A percentile compares a stretch with the other conserved stretches of the same genome.
These are phyloP conservation scores for Ivindomyrus marchei DNA, from an alignment of 2,113 vertebrate species.

Conservation along the genomic window DNA sequence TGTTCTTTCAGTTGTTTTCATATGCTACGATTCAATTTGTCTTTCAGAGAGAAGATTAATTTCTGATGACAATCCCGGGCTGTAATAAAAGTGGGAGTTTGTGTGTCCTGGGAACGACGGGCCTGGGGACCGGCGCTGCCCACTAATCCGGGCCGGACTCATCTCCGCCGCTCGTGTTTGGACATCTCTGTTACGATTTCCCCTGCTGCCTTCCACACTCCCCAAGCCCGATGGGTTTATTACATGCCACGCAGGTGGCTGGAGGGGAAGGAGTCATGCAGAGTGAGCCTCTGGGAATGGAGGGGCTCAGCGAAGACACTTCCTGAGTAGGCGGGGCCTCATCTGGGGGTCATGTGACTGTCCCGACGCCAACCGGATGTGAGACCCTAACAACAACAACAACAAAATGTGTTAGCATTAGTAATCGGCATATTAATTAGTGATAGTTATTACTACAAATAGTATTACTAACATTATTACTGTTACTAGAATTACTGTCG, in stretches of 20 bases:
- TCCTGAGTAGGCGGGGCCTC: background rate
- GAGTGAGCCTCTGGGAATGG: background rate
- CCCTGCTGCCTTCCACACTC: slow-evolving; percentile 40
- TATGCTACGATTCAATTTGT: slow-evolving; percentile 94
- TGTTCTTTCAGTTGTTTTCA: slow-evolving; percentile 94
- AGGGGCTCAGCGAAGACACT: background rate
- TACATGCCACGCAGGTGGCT: slow-evolving; percentile 62
- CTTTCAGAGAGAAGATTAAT: slow-evolving; percentile 98
- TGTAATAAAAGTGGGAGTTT: slow-evolving; percentile 81
- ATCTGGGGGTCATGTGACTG: background rate
- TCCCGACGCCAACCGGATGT: background rate
- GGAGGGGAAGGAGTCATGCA: slow-evolving; percentile 30
- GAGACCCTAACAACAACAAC: background rate
- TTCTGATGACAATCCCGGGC: slow-evolving; percentile 95
- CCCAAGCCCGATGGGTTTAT: slow-evolving; percentile 66
- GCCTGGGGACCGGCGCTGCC: slow-evolving; percentile 55
- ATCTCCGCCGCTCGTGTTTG: slow-evolving; percentile 69
- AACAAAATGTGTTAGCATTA: background rate
- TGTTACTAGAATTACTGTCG: background rate
- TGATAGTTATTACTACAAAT: background rate
- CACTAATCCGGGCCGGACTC: slow-evolving; percentile 68
- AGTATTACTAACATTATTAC: background rate
- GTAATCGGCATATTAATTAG: background rate
- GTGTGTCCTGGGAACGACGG: slow-evolving; percentile 92
- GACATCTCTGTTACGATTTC: slow-evolving; percentile 64